Base-by-base conservation (phyloP, 2,797 vertebrate genomes). In the Lateolabrax maculatus region DNA sequence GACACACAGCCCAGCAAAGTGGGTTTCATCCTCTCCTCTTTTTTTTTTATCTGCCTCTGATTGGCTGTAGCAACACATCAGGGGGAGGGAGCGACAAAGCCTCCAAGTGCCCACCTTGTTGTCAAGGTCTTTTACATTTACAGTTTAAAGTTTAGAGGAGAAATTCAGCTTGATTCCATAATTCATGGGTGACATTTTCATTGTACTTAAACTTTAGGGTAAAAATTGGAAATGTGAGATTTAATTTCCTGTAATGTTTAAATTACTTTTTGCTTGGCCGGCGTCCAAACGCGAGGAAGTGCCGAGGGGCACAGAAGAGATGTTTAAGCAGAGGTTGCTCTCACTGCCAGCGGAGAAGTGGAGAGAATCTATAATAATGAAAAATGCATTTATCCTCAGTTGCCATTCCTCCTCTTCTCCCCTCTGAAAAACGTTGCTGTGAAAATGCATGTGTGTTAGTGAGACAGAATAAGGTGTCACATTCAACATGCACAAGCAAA, bases 221-320 rank as follows among this genome's bases (percentile, higher is more conserved):
- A 97, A 96, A 97, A 97, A 92, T 97, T 92, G 96, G 96, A 98
- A 97, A 97, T 96, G 96, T 96, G 96, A 97, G 96, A 98, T 98
- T 98, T 98, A 97, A 98, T 99, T 98, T 97, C 96, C 97, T 97
- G 97, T 97, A 96, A 97, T 98, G 96, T 98, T 97, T 96, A 97
- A 98, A 97, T 97, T 96, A 96, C 96, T 97, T 96, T 96, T 94
- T 93, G 95, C 95, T 92, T 93, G 93, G 93, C 90, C 83, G 31
- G 56, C 79, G 75, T 93, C 93, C 94, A 93, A 91, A 71, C 25
- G 63, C 57, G 15, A 83, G 77, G 66, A 88, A 92, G 90, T 60
- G 91, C 96, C 95, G 92, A 94, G 94, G 95, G 96, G 95, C 95
- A 96, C 96, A 96, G 96, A 95, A 94, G 95, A 97, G 96, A 97